Percentiles rank a stretch among this genome's conserved stretches.
phyloP scores from a whole-genome alignment of 1,140 invertebrate species.

The Eriocheir sinensis region DNA sequence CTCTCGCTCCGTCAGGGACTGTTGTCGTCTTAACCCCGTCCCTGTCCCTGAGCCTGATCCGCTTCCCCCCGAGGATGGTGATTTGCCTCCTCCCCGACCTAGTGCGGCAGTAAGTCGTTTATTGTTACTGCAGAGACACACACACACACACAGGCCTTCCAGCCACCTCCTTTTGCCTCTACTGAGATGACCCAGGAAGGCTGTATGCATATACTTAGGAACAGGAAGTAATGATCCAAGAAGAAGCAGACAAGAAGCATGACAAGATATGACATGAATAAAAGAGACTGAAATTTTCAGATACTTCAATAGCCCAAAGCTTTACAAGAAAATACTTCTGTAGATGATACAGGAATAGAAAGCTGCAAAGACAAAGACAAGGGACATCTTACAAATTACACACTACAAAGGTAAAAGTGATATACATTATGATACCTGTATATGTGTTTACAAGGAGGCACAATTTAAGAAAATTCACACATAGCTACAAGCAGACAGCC shows the following conservation, averaged over 20 bases:
- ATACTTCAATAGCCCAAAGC: conserved; percentile 11
- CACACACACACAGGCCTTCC: background rate
- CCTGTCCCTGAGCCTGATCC: conserved; percentile 57
- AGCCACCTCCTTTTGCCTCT: background rate
- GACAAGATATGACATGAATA: conserved; percentile 6
- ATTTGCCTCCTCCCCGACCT: conserved; percentile 72
- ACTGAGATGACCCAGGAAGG: no score
- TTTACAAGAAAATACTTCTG: background rate
- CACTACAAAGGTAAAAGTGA: background rate
- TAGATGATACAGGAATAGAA: background rate
- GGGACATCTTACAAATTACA: background rate
- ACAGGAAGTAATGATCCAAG: conserved; percentile 3
- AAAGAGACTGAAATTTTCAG: background rate
- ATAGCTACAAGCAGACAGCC: background rate
- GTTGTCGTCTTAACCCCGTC: conserved; percentile 72
- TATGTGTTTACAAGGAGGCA: background rate
- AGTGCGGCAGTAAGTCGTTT: conserved; percentile 51
- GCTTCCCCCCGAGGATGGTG: conserved; percentile 66
- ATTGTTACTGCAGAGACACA: conserved; percentile 21
- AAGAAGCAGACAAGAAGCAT: background rate
- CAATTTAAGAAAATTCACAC: background rate
- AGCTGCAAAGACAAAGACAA: background rate
- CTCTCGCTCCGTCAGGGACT: conserved; percentile 75
- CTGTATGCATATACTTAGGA: background rate
- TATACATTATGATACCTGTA: background rate